Base-by-base conservation (phyloP, 2,113 vertebrate genomes). In the Semicossyphus pulcher region DNA sequence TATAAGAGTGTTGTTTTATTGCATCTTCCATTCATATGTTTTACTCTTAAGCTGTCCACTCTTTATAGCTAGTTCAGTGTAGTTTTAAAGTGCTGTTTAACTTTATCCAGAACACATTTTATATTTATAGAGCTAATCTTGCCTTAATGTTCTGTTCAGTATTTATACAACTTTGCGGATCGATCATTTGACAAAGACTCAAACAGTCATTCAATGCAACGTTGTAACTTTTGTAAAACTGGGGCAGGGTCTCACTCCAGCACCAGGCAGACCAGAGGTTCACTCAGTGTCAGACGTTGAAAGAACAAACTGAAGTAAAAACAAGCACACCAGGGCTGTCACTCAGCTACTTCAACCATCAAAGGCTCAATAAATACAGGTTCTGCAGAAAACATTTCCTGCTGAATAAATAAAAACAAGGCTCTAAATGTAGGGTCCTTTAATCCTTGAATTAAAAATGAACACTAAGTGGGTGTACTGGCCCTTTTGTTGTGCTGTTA, bases 401-500 rank as follows among this genome's bases (percentile, higher is more conserved):
- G 8, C 18, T 45, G 44, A 37, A 54, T 41, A 28, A 14, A 28
- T 49, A 0, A 51, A 28, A 34, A 10, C 20, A 51, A 11, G 10
- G 36, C 7, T 23, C 25, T 34, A 7, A 21, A 1, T 28, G 4
- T 15, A 57, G 32, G 0, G n/a, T 20, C 0, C 18, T 11, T 54
- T 7, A 26, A 53, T 53, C 8, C 6, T 71, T 58, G 3, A 25
- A 29, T 23, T 51, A 12, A 56, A 69, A 58, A 15, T 21, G 9
- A 63, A 37, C 37, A 48, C 29, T 45, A 31, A 58, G 39, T 74
- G 49, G 20, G 25, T 61, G n/a, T 34, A 81, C 20, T 72, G 47
- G 78, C 16, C 25, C 1, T 62, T 62, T 68, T 26, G 23, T 85
- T 74, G 21, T 69, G 62, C 53, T 79, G 60, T 67, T 53, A 53